Base-by-base conservation (phyloP, 2,113 vertebrate genomes). In the human region DNA sequence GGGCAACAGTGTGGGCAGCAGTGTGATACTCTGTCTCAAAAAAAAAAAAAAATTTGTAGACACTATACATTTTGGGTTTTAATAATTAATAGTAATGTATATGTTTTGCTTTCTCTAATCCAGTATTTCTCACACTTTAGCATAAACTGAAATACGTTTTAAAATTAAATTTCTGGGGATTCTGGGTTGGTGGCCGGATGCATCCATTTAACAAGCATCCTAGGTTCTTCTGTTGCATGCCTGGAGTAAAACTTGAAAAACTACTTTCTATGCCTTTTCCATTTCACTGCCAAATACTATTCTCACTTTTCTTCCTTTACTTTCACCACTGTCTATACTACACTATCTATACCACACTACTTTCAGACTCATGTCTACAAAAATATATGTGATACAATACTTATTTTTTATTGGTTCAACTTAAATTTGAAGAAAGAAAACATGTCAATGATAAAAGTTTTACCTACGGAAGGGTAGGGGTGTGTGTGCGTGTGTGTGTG, bases 341-440 rank as follows among this genome's bases (percentile, higher is more conserved):
- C 1, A 59, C 10, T 30, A 90, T 78, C 4, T 76, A n/a, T 35
- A 45, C 4, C 40, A 38, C 2, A 59, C 13, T 30, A 90, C 38
- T 32, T 64, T 32, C 61, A 30, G 61, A 64, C 61, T 70, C 25
- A 75, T 18, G 40, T 64, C 4, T 83, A 1, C 40, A 75, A 70
- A 43, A 78, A 35, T 14, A 78, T 22, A 8, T 23, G 5, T 13
- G 70, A 68, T 43, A 55, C 32, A 66, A 76, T 79, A 45, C 7
- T 73, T 72, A 30, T 59, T 72, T 40, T 55, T n/a, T 79, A 50
- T 76, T 66, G 25, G 50, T 52, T 88, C 43, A 85, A 22, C 12
- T 72, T 81, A 78, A 91, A 70, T 68, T 82, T 94, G 27, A 76
- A 89, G n/a, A 95, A 75, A 12, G 16, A 85, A 97, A 93, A 70